Base-by-base conservation (phyloP, 2,888 invertebrate species). In the Tinea semifulvella region DNA sequence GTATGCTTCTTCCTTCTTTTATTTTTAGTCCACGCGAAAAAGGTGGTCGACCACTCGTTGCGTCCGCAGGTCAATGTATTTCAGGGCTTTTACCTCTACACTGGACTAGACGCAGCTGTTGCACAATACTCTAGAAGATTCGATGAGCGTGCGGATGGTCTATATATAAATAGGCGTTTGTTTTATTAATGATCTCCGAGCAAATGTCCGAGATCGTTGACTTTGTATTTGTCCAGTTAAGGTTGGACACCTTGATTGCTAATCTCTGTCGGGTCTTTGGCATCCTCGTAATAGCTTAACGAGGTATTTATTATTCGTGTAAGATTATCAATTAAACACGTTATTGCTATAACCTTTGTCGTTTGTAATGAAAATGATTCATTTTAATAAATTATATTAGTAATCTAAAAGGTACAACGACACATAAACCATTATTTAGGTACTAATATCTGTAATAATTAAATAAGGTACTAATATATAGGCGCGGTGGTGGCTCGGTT, bases 11-110 rank as follows among this genome's bases (percentile, higher is more conserved):
- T 68, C 61, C 63, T 67, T 69, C 65, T 65, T 76, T 77, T 74
- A 73, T 73, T 77, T 77, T 75, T 73, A 68, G 63, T 71, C 63
- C 56, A 59, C 56, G 62, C 59, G 63, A 69, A 72, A 69, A 70
- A 72, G 69, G 68, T 68, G 65, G 65, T 68, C 68, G 68, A 63
- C 67, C 65, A 68, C 65, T 61, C 57, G 56, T 50, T 49, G 63
- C 17, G 19, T 13, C 18, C 43, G 43, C 28, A 65, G 71, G 71
- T 77, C 75, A 75, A 75, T 54, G 77, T 59, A 66, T 71, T 60
- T 63, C 51, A 72, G 76, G 76, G 71, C 64, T 68, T 68, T 73
- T 75, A 71, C 69, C 74, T 19, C 68, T 61, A 57, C 54, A 51
- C 55, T 54, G 56, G 52, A 14, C 19, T 17, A 27, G 11, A 14